These are phyloP conservation scores for Nerophis ophidion DNA, from an alignment of 2,113 vertebrate species.

Conservation along the genomic window DNA sequence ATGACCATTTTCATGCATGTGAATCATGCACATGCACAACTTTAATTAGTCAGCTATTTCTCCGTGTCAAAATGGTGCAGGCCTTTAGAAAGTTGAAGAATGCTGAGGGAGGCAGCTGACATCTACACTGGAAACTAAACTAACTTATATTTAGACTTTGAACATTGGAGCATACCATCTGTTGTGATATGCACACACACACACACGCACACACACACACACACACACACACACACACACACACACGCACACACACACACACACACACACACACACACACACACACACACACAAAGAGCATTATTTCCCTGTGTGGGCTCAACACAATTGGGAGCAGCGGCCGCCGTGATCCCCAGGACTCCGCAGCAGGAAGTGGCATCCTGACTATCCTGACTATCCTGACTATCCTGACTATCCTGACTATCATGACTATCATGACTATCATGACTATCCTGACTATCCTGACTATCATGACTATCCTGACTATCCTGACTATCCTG, in stretches of 20 bases:
- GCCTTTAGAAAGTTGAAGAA: slow-evolving; percentile 3
- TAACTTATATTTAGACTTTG: slow-evolving; percentile 19
- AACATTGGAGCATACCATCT: slow-evolving; percentile 12
- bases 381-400: no score
- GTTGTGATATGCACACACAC: background rate
- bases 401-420: no score
- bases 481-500: no score
- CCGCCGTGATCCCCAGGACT: background rate
- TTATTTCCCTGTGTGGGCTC: background rate
- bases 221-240: background rate
- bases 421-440: no score
- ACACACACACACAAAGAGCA: background rate
- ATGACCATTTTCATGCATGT: no score
- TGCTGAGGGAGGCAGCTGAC: slow-evolving; percentile 20
- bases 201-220: background rate
- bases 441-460: no score
- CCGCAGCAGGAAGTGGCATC: slow-evolving; percentile 9
- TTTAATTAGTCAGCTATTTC: no score
- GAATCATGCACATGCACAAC: no score
- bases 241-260: background rate
- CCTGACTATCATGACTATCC: no score
- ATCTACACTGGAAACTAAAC: slow-evolving; percentile 11
- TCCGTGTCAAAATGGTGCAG: no score
- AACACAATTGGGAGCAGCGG: background rate
- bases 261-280: background rate